Conservation (phyloP, 2,888 invertebrate species). For the Diarsia rubi region DNA sequence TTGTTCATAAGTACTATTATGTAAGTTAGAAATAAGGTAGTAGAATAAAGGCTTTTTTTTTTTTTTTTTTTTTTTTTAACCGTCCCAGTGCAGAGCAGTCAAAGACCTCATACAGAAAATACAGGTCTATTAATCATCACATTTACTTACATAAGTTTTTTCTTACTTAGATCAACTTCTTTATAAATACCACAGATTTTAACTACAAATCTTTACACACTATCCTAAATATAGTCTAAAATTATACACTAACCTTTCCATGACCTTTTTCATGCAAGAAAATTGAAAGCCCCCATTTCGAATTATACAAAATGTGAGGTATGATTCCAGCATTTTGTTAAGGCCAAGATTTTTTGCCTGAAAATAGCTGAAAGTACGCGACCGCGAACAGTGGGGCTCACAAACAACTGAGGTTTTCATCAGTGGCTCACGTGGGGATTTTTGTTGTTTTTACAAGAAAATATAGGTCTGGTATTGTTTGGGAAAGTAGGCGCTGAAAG, state of each 20-base stretch:
- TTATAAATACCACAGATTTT: background rate
- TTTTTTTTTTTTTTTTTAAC: too few species aligned
- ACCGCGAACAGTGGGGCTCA: conserved; percentile 40
- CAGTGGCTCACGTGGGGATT: conserved; percentile 43
- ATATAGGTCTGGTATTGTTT: conserved; percentile 43
- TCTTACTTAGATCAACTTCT: background rate
- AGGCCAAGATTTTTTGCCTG: conserved; percentile 53
- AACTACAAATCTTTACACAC: background rate
- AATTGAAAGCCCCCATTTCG: conserved; percentile 29
- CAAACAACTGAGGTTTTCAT: conserved; percentile 61
- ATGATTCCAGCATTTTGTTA: conserved; percentile 37
- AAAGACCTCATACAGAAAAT: background rate
- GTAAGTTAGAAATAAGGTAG: too few species aligned
- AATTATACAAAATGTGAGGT: conserved; percentile 24
- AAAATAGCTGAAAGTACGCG: conserved; percentile 45
- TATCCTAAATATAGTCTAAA: background rate
- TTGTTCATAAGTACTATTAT: too few species aligned
- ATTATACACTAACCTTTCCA: background rate
- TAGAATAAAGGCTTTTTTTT: too few species aligned
- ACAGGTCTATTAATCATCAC: background rate
- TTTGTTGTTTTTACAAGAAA: conserved; percentile 46
- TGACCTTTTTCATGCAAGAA: conserved; percentile 26
- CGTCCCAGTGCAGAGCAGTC: background rate
- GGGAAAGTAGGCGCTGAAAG: background rate
- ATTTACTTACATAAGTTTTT: background rate